These are phyloP conservation scores for Pachyseris speciosa DNA, from an alignment of 64 coral and sea anemone species.

Conservation along the genomic window DNA sequence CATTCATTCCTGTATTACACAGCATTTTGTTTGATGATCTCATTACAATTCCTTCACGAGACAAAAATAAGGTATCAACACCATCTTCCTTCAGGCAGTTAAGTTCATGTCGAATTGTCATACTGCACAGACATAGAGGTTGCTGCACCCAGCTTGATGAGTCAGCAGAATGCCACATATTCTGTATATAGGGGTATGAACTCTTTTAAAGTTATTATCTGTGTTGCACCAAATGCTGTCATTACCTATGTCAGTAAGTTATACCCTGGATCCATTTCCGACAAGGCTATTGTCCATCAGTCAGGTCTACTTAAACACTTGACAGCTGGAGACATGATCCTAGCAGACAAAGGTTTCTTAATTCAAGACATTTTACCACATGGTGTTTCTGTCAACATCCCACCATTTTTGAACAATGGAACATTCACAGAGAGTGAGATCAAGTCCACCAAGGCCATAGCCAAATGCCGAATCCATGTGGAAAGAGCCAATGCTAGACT, in stretches of 20 bases:
- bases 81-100: slow-evolving; percentile 16
- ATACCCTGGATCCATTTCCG: slow-evolving; percentile 31
- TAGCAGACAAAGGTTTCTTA: slow-evolving; percentile 19
- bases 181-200: slow-evolving; percentile 28
- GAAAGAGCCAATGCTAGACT: slow-evolving; percentile 12
- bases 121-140: slow-evolving; percentile 20
- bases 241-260: slow-evolving; percentile 19
- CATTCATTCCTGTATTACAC: slow-evolving; percentile 33
- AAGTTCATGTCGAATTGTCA: slow-evolving; percentile 6
- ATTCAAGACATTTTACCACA: not conserved
- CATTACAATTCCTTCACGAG: slow-evolving; percentile 10
- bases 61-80: slow-evolving; percentile 5
- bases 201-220: slow-evolving; percentile 21
- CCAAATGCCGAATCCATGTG: not conserved
- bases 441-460: slow-evolving; percentile 4
- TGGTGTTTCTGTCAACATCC: slow-evolving; percentile 6
- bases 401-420: slow-evolving; percentile 3
- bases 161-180: slow-evolving; percentile 12
- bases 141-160: slow-evolving; percentile 16
- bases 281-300: slow-evolving; percentile 19
- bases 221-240: slow-evolving; percentile 18
- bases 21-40: slow-evolving; percentile 28
- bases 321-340: slow-evolving; percentile 7
- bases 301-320: not conserved
- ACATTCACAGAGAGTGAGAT: slow-evolving; percentile 1